Evolutionary conservation across 2,888 invertebrate genomes (phyloP), one percentile per base, ranked within the genome.

Genomic region (Leptopterna dolabrata): DNA sequence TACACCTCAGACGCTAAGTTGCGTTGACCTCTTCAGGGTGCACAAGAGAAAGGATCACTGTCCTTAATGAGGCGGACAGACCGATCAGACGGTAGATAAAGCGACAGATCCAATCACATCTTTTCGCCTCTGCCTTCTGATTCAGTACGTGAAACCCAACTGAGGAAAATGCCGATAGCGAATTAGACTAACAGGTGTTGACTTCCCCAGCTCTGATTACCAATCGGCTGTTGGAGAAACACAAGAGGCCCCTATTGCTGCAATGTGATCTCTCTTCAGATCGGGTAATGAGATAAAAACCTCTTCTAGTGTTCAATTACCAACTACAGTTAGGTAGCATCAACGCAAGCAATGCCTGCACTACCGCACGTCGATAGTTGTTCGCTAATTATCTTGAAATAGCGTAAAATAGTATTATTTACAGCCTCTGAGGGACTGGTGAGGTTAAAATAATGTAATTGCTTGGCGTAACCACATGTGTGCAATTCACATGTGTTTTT

Each of bases 101-200:
- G 51, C 63, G 63, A 63, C 63, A 24, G 63, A 63, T 63, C 63
- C 19, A 63, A 63, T 63, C 63, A 63, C 24, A 63, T 63, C 63
- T 63, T 27, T 63, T 63, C 27, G 24, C 63, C 19, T 24, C 51
- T 51, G 63, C 24, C 63, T 19, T 24, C 24, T 9, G 63, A 63
- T 63, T 63, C 63, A 63, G 24, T 63, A 24, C 63, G 63, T 63
- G 63, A 63, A 63, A 63, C 63, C 24, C 4, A 63, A 63, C 63
- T 24, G 24, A 47, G 47, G 47, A 47, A 47, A 47, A 4, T 13
- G 1, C 63, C 11, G 63, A 63, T 63, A 63, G 63, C 63, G 63
- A 63, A 63, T 63, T 63, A 63, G 63, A 63, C 63, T 63, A 63
- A 63, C 63, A 63, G 63, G 63, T 63, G 63, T 63, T 63, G 63